A percentile compares a stretch with the other conserved stretches of the same genome.
Evolutionary conservation across 92 coral and sea anemone species (phyloP).

Genomic region (Virgularia gustaviana): DNA sequence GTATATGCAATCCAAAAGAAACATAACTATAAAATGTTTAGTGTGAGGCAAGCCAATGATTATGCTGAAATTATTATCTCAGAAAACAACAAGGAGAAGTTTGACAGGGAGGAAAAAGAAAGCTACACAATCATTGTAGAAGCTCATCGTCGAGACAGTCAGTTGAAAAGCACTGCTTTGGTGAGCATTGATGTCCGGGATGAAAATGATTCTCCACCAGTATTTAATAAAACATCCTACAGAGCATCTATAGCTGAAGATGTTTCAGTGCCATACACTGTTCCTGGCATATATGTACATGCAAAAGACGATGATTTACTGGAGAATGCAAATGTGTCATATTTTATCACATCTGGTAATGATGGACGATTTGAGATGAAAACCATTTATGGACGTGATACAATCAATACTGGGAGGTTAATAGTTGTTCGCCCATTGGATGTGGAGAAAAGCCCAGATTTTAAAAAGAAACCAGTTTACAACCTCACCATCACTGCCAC

Average conservation of each 20-base stretch:
- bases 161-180: constrained; percentile 44
- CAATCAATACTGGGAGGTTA: constrained; percentile 59
- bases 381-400: constrained; percentile 33
- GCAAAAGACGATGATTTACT: constrained; percentile 80
- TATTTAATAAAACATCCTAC: constrained; percentile 56
- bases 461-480: constrained; percentile 58
- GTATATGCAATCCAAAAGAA: neutral
- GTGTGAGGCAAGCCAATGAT: neutral
- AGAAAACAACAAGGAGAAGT: constrained; percentile 28
- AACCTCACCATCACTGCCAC: constrained; percentile 77
- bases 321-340: constrained; percentile 69
- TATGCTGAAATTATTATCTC: constrained; percentile 30
- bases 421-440: constrained; percentile 66
- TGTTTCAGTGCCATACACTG: constrained; percentile 46
- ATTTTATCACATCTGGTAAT: constrained; percentile 84
- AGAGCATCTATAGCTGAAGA: constrained; percentile 51
- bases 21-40: constrained; percentile 2
- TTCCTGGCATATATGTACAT: constrained; percentile 41
- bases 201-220: constrained; percentile 77
- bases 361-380: constrained; percentile 36
- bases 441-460: constrained; percentile 75
- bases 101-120: constrained; percentile 67
- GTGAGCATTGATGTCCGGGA: constrained; percentile 67
- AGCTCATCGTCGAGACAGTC: constrained; percentile 60
- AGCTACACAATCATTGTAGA: constrained; percentile 40